Base-by-base conservation (phyloP, 2,113 vertebrate genomes). In the Pelecanoides urinatrix region DNA sequence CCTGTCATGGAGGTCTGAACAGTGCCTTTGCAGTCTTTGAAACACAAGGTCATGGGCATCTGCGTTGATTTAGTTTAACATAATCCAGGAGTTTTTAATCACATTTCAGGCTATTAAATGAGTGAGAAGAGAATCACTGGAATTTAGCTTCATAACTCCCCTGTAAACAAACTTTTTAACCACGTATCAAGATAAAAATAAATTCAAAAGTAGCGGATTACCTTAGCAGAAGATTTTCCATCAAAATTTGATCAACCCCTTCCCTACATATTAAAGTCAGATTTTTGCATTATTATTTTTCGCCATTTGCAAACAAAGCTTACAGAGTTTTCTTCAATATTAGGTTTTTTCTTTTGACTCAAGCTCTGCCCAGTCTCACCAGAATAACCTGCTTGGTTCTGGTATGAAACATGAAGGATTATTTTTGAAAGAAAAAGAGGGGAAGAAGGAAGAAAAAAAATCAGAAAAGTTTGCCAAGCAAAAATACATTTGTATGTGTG, bases 21-120 rank as follows among this genome's bases (percentile, higher is more conserved):
- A 68, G 92, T 89, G 94, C 86, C 73, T 68, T 92, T 92, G 73
- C 83, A 75, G 91, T 65, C 80, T 65, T 65, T 89, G 87, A 91
- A 83, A 56, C 91, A 66, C 94, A 96, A 97, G 94, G 97, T 96
- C 95, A 58, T n/a, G 70, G 86, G 73, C 92, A 89, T 95, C 94
- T 96, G 95, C 1, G 4, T 87, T 96, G 86, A 82, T 95, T 89
- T 85, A 91, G 74, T 95, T 94, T 70, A 89, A 97, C 80, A 79
- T 97, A 95, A 97, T 95, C 95, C 94, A 94, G 92, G 95, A 92
- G 71, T 65, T 94, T 97, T 96, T 97, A 95, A 95, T 95, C 92
- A 65, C 80, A 91, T 97, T 97, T 94, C 89, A 75, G 86, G 86
- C 91, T 96, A 95, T 96, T 97, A 96, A 95, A 94, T 6, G 92